Evolutionary conservation across 2,113 vertebrate genomes (phyloP).

Genomic region (Canis aureus): DNA sequence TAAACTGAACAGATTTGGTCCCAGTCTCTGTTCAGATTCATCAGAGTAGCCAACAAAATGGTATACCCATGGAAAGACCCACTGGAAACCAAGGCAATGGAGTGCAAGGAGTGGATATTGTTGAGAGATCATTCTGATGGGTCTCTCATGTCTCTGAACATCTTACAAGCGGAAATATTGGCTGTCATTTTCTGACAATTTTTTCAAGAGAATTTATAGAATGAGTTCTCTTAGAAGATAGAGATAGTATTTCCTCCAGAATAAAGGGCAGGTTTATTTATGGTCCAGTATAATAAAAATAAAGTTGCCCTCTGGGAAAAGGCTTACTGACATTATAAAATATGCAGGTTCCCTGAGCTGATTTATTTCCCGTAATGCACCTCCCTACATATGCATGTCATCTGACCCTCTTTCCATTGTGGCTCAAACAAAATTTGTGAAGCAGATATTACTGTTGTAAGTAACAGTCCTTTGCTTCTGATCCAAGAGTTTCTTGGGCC

Average conservation of each 20-base stretch:
- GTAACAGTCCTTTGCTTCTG: not conserved
- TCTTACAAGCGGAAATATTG: not conserved
- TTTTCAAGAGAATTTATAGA: slow-evolving; percentile 7
- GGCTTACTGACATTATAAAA: not conserved
- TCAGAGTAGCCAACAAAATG: not conserved
- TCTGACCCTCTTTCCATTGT: not conserved
- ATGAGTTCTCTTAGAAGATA: not conserved
- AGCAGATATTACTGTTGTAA: not conserved
- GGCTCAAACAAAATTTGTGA: not conserved
- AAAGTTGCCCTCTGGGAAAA: not conserved
- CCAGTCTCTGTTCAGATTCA: not conserved
- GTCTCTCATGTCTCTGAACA: not conserved
- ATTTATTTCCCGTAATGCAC: not conserved
- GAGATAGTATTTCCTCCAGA: not conserved
- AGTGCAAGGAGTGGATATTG: not conserved
- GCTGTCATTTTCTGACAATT: not conserved
- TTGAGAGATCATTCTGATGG: too few relatives aligned
- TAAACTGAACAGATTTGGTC: not conserved
- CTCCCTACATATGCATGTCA: not conserved
- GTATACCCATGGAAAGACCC: not conserved
- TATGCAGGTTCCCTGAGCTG: not conserved
- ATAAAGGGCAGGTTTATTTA: not conserved
- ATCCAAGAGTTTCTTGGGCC: not conserved
- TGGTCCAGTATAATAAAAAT: not conserved
- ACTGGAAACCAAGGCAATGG: not conserved